phyloP scores from a whole-genome alignment of 2,888 invertebrate species.

The Aleiodes leptofemur region DNA sequence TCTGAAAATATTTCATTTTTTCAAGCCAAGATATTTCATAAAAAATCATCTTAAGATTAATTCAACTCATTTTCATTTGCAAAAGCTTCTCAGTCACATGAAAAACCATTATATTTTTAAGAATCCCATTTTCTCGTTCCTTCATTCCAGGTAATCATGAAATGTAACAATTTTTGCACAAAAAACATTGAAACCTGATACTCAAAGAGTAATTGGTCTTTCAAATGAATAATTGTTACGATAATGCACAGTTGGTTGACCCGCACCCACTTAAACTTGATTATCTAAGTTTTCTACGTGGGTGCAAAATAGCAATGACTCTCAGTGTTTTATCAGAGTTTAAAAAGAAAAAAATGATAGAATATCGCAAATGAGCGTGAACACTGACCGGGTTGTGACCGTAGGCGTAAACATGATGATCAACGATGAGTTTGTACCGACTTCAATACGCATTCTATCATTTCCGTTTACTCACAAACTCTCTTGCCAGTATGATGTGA shows the following conservation, averaged over 20 bases:
- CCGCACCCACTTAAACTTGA: constrained; percentile 6
- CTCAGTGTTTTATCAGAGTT: constrained; percentile 23
- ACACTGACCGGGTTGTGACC: constrained; percentile 4
- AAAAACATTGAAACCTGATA: too few relatives aligned
- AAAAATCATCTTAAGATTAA: too few relatives aligned
- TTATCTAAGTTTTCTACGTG: constrained; percentile 7
- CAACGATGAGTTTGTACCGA: constrained; percentile 2
- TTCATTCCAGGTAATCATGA: neutral
- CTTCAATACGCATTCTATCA: constrained; percentile 57
- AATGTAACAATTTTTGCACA: neutral
- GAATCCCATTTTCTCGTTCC: too few relatives aligned
- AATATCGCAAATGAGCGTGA: constrained; percentile 40
- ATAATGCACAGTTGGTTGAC: constrained; percentile 17
- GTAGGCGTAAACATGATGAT: constrained; percentile 29
- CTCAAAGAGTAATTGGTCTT: neutral
- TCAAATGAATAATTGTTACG: neutral
- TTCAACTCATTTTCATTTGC: too few relatives aligned
- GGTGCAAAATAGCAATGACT: constrained; percentile 38
- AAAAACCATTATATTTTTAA: too few relatives aligned
- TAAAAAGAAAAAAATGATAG: constrained; percentile 21
- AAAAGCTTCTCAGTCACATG: too few relatives aligned
- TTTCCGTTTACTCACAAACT: constrained; percentile 66
- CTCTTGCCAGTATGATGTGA: constrained; percentile 60
- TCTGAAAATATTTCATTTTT: too few relatives aligned
- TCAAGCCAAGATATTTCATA: too few relatives aligned